Conservation (phyloP, 2,797 vertebrate species). For the Silurus aristotelis region DNA sequence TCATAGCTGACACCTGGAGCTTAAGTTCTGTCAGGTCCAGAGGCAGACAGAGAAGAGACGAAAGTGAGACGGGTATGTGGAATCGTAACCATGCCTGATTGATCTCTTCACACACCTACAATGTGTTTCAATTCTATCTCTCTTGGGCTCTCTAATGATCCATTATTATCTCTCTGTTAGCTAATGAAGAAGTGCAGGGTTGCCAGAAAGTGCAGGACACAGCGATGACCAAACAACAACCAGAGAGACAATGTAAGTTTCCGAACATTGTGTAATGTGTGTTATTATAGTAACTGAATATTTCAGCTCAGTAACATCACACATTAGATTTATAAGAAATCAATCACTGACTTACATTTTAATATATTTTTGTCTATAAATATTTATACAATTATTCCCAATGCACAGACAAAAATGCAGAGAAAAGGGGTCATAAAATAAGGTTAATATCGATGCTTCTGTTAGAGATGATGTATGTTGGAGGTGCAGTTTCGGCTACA, state of each 20-base stretch:
- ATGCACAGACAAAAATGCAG: too few species aligned
- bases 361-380: too few species aligned
- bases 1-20: constrained; percentile 41
- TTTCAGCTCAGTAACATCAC: not conserved
- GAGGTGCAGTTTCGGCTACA: too few species aligned
- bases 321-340: not conserved
- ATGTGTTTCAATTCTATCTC: not conserved
- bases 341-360: too few species aligned
- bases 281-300: not conserved
- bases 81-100: not conserved
- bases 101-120: not conserved
- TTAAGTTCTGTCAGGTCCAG: constrained; percentile 48
- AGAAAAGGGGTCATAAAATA: too few species aligned
- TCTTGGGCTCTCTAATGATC: not conserved
- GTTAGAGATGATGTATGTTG: too few species aligned
- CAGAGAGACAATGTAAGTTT: constrained; percentile 48
- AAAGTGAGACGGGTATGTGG: constrained; percentile 36
- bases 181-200: constrained; percentile 35
- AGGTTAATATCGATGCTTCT: too few species aligned
- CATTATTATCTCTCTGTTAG: constrained; percentile 25
- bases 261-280: not conserved
- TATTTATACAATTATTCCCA: too few species aligned
- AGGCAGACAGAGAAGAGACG: constrained; percentile 29
- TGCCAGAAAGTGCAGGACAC: constrained; percentile 29
- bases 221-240: constrained; percentile 44